Evolutionary conservation across 2,797 vertebrate genomes (phyloP), one percentile per base, ranked within the genome.

Genomic region (Bryconaethiops microstoma): DNA sequence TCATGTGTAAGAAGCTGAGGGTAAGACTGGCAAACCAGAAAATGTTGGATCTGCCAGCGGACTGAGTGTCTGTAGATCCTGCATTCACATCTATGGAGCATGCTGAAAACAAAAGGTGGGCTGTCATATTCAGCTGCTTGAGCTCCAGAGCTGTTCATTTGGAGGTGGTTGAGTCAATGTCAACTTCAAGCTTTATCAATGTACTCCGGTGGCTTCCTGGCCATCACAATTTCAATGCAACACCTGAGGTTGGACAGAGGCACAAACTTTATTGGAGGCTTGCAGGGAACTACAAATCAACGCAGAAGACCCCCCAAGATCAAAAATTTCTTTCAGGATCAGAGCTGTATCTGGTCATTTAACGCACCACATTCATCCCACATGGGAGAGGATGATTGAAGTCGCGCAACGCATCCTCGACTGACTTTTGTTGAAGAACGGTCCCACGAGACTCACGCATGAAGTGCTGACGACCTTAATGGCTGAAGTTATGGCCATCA

Each of bases 401-500:
- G 9, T 78, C 4, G 16, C 76, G 0, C 0, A 39, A 0, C 23
- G 16, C 16, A 74, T 80, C 50, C 39, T 80, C 4, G 60, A 68
- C 6, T 54, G 13, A 1, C 57, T 80, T 48, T n/a, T 68, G 2
- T 4, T 75, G 4, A n/a, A 55, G 4, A 12, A n/a, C 10, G 16
- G n/a, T 9, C 1, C 21, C 10, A 2, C 35, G 2, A 4, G 39
- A 7, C 64, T 76, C 6, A n/a, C 79, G 23, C 79, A 75, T 7
- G 29, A 75, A 29, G 62, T 75, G 0, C 23, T 80, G 9, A 40
- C 39, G 8, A 74, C 73, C 6, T 6, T 75, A 9, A 16, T 76
- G 42, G 72, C 78, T n/a, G 63, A 75, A 29, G 72, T 76, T 5
- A 76, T 42, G 4, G 29, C 57, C 8, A 76, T 76, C 5, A 52